Conservation (phyloP, 2,113 vertebrate species). For the Herpetotheres cachinnans region DNA sequence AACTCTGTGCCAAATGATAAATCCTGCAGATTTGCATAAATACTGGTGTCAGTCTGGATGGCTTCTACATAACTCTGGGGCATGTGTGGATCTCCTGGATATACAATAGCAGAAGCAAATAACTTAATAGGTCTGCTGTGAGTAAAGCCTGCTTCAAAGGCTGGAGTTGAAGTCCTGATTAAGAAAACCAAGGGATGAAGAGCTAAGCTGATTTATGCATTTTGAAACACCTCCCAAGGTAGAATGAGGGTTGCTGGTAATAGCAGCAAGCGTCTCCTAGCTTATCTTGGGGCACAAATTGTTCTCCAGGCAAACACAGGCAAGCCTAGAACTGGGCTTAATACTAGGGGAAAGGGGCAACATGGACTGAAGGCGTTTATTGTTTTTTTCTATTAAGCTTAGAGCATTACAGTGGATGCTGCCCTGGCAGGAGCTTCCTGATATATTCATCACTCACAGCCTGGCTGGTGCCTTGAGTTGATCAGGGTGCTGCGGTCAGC, state of each 20-base stretch:
- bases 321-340: conserved; percentile 18
- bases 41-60: conserved; percentile 28
- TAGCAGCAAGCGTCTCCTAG: conserved; percentile 33
- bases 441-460: not conserved
- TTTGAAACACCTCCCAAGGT: conserved; percentile 43
- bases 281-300: conserved; percentile 29
- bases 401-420: not conserved
- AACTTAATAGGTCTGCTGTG: conserved; percentile 59
- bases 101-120: conserved; percentile 57
- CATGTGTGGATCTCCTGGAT: conserved; percentile 51
- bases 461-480: not conserved
- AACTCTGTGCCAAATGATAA: conserved; percentile 15
- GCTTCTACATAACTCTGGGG: conserved; percentile 54
- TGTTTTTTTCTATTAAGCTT: not conserved
- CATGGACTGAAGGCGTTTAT: not conserved
- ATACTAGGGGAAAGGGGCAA: not conserved
- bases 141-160: conserved; percentile 57
- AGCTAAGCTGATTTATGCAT: conserved; percentile 41
- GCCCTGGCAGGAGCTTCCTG: not conserved
- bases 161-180: conserved; percentile 32
- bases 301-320: not conserved
- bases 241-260: conserved; percentile 21
- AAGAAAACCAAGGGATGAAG: conserved; percentile 43
- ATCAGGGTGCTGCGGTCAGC: not conserved
- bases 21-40: conserved; percentile 31